These are phyloP conservation scores for Collichthys lucidus DNA, from an alignment of 2,113 vertebrate species.

Conservation along the genomic window DNA sequence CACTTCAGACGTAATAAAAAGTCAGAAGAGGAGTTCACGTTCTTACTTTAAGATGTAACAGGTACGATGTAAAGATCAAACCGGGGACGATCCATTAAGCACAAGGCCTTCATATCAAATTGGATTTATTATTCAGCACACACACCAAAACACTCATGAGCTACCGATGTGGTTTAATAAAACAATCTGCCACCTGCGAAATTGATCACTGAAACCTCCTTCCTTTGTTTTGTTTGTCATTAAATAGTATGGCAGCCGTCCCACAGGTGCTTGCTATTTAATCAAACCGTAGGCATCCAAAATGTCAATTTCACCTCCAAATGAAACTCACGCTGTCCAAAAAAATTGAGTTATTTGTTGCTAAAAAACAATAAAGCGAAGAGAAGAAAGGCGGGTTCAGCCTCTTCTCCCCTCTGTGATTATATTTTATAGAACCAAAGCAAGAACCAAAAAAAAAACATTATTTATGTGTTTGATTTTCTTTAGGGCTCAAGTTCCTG, in stretches of 20 bases:
- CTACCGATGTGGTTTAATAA: slow-evolving; percentile 33
- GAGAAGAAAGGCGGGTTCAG: slow-evolving; percentile 8
- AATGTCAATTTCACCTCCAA: slow-evolving; percentile 51
- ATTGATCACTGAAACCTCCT: slow-evolving; percentile 31
- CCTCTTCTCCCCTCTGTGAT: neutral
- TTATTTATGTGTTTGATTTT: slow-evolving; percentile 16
- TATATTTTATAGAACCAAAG: neutral
- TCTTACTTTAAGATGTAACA: neutral
- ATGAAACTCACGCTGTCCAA: slow-evolving; percentile 32
- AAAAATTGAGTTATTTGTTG: slow-evolving; percentile 18
- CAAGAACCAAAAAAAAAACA: slow-evolving; percentile 1
- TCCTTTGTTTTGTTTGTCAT: slow-evolving; percentile 45
- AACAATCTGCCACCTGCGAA: slow-evolving; percentile 15
- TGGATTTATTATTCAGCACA: slow-evolving; percentile 20
- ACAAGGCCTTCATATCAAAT: neutral
- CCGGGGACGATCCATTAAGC: neutral
- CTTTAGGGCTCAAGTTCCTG: slow-evolving; percentile 1
- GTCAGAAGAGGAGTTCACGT: neutral
- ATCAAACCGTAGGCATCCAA: slow-evolving; percentile 28
- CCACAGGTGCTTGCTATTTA: slow-evolving; percentile 18
- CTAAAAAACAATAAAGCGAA: slow-evolving; percentile 47
- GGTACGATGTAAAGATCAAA: neutral
- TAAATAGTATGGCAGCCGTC: slow-evolving; percentile 30
- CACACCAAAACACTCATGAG: slow-evolving; percentile 24
- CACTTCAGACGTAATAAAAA: neutral